Evolutionary conservation across 2,888 invertebrate species (phyloP).

Genomic region (Cheilosia urbana): DNA sequence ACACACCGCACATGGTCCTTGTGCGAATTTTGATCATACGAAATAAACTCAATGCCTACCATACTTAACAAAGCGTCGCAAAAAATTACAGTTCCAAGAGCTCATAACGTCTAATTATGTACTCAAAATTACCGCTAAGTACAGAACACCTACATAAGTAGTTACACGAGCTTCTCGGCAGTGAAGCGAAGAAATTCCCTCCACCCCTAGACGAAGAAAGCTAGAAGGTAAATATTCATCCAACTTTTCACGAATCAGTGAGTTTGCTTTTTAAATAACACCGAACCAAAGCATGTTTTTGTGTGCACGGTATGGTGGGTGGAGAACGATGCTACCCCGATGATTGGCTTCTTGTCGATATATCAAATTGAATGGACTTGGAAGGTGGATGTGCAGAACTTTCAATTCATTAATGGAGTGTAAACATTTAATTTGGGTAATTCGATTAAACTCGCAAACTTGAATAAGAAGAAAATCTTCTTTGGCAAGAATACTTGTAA

Average conservation of each 20-base stretch:
- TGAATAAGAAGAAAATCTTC: slow-evolving; percentile 38
- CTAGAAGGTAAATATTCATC: background rate
- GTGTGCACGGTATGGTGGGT: background rate
- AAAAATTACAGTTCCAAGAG: background rate
- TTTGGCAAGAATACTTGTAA: slow-evolving; percentile 11
- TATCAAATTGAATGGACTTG: slow-evolving; percentile 55
- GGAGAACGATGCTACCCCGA: slow-evolving; percentile 8
- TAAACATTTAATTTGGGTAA: slow-evolving; percentile 69
- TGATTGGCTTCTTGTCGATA: slow-evolving; percentile 66
- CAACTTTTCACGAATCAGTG: slow-evolving; percentile 33
- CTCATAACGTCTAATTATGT: slow-evolving; percentile 26
- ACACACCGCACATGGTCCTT: too few species aligned
- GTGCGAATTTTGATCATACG: too few species aligned
- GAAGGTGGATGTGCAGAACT: slow-evolving; percentile 9
- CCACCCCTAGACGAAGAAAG: background rate
- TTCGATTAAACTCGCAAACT: slow-evolving; percentile 56
- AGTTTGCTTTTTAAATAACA: slow-evolving; percentile 26
- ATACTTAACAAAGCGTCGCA: background rate
- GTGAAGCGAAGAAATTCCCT: background rate
- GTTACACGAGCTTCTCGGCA: background rate
- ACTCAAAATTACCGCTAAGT: slow-evolving; percentile 10
- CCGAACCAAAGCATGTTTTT: slow-evolving; percentile 13
- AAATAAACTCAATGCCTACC: too few species aligned
- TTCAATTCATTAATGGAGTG: slow-evolving; percentile 72
- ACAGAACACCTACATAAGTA: slow-evolving; percentile 1